Evolutionary conservation across 2,113 vertebrate genomes (phyloP).

Genomic region (Hydrolagus affinis): DNA sequence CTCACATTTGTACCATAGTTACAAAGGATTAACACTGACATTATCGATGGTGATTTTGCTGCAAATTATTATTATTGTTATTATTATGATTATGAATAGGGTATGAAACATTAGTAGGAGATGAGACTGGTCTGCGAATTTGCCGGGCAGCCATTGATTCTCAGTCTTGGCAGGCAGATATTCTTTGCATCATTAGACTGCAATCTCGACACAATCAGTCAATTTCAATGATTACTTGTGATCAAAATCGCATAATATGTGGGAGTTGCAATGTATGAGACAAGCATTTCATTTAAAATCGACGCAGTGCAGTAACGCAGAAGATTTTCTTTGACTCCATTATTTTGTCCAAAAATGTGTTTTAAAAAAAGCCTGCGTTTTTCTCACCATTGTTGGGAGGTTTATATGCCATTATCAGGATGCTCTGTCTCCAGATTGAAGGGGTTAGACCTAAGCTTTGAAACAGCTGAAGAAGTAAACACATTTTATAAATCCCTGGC

Average conservation of each 20-base stretch:
- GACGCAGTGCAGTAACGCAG: background rate
- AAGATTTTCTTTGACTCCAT: background rate
- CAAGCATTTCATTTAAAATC: constrained; percentile 19
- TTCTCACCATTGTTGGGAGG: background rate
- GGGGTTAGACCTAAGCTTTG: background rate
- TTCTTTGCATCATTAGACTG: background rate
- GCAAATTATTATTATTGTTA: too few species aligned
- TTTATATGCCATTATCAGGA: constrained; percentile 9
- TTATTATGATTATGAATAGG: too few species aligned
- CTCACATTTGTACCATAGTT: too few species aligned
- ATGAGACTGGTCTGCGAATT: background rate
- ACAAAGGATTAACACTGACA: too few species aligned
- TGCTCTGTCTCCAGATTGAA: background rate
- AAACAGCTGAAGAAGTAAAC: constrained; percentile 5
- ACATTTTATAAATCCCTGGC: constrained; percentile 11
- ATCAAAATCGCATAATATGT: background rate
- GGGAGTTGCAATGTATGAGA: constrained; percentile 5
- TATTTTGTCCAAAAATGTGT: background rate
- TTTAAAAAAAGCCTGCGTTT: background rate
- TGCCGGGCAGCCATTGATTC: background rate
- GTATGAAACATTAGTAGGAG: background rate
- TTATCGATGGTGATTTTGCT: background rate
- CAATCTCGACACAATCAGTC: background rate
- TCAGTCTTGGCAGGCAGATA: background rate
- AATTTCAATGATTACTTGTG: background rate